Percentiles rank a stretch among this genome's conserved stretches.
phyloP scores from a whole-genome alignment of 2,797 vertebrate genomes.

The Lutjanus argentimaculatus region DNA sequence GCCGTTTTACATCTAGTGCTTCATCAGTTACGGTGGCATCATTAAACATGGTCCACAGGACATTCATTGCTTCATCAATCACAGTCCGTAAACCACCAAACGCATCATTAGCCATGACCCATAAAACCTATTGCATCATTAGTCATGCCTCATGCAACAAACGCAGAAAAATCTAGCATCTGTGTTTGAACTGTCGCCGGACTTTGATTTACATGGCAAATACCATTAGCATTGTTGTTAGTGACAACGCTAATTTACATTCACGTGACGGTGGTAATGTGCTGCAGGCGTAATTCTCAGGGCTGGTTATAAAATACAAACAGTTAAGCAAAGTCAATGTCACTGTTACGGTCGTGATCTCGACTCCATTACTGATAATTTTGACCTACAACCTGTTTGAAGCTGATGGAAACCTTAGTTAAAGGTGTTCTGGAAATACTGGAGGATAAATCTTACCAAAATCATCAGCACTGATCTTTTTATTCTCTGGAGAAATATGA shows the following conservation, averaged over 20 bases:
- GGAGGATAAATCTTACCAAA: background rate
- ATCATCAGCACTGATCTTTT: background rate
- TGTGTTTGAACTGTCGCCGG: slow-evolving; percentile 72
- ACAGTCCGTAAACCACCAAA: slow-evolving; percentile 77
- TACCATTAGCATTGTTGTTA: slow-evolving; percentile 67
- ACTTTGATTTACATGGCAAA: slow-evolving; percentile 77
- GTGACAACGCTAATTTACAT: slow-evolving; percentile 59
- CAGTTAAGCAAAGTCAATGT: slow-evolving; percentile 48
- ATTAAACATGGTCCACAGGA: slow-evolving; percentile 81
- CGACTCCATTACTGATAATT: background rate
- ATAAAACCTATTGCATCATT: slow-evolving; percentile 82
- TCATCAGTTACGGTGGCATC: slow-evolving; percentile 80
- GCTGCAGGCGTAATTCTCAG: slow-evolving; percentile 18
- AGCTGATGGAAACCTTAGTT: slow-evolving; percentile 16
- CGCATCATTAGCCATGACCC: slow-evolving; percentile 83
- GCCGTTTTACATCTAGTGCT: slow-evolving; percentile 70
- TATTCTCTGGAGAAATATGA: slow-evolving; percentile 8
- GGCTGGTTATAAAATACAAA: slow-evolving; percentile 41
- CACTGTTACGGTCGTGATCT: slow-evolving; percentile 33
- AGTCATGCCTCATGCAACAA: slow-evolving; percentile 78
- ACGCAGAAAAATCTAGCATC: slow-evolving; percentile 67
- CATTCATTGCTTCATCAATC: slow-evolving; percentile 84
- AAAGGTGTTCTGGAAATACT: slow-evolving; percentile 8
- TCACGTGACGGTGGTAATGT: slow-evolving; percentile 6
- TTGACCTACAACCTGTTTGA: background rate